These are phyloP conservation scores for Panzeria rudis DNA, from an alignment of 2,888 invertebrate genomes.

Conservation along the genomic window DNA sequence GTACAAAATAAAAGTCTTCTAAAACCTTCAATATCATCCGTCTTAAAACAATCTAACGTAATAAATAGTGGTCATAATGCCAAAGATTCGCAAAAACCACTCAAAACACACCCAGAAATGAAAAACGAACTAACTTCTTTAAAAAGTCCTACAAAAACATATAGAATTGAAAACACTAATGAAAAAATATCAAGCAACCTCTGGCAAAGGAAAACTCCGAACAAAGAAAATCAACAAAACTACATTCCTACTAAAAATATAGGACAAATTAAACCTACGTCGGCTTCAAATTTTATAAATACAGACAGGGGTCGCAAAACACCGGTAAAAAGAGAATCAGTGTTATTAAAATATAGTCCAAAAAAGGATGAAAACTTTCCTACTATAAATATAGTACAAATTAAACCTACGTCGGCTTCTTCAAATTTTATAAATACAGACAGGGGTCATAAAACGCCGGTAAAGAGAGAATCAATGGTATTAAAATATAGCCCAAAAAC, in stretches of 20 bases:
- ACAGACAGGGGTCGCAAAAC: too few species aligned
- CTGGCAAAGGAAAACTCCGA: not conserved
- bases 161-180: not conserved
- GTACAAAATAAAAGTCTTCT: not conserved
- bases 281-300: slow-evolving; percentile 29
- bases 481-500: too few species aligned
- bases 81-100: not conserved
- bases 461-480: too few species aligned
- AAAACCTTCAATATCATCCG: not conserved
- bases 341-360: too few species aligned
- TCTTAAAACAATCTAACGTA: not conserved
- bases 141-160: not conserved
- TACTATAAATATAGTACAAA: too few species aligned
- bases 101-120: slow-evolving; percentile 32
- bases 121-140: too few species aligned
- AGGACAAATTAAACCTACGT: slow-evolving; percentile 25
- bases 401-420: too few species aligned
- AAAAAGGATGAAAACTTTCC: too few species aligned
- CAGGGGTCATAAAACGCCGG: too few species aligned
- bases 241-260: not conserved
- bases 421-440: too few species aligned
- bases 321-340: too few species aligned
- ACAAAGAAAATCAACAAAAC: slow-evolving; percentile 25
- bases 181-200: not conserved
- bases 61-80: not conserved